Evolutionary conservation across 1,140 invertebrate genomes (phyloP).

Genomic region (Drosophila cardini): DNA sequence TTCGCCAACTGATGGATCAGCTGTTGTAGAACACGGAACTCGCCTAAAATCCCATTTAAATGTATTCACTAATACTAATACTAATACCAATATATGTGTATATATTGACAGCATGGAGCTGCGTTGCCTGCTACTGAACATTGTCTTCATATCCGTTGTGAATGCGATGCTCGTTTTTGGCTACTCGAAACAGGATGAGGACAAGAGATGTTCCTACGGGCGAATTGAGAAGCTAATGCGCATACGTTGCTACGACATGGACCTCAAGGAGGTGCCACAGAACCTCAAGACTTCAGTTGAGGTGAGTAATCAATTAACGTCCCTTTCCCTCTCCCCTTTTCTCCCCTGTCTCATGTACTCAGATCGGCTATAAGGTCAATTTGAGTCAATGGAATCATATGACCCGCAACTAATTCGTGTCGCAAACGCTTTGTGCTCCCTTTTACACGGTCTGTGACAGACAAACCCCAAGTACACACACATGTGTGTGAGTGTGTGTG

Average conservation of each 20-base stretch:
- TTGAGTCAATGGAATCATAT: constrained; percentile 51
- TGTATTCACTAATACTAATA: not conserved
- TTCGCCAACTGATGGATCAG: constrained; percentile 24
- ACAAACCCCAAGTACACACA: constrained; percentile 9
- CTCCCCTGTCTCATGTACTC: not conserved
- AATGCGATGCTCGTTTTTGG: constrained; percentile 62
- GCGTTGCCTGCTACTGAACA: constrained; percentile 63
- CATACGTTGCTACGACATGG: constrained; percentile 85
- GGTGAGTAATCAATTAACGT: constrained; percentile 79
- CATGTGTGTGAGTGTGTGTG: not conserved
- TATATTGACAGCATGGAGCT: constrained; percentile 73
- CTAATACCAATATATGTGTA: constrained; percentile 6
- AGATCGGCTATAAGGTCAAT: constrained; percentile 41
- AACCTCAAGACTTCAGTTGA: constrained; percentile 86
- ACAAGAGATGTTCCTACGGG: constrained; percentile 85
- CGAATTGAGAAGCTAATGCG: constrained; percentile 86
- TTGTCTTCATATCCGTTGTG: constrained; percentile 58
- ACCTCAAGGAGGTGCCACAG: constrained; percentile 86
- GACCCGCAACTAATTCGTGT: constrained; percentile 64
- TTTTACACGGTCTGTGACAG: not conserved
- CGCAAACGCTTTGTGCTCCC: constrained; percentile 5
- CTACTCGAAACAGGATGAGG: constrained; percentile 57
- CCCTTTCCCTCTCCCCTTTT: too few species aligned
- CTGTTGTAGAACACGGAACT: not conserved
- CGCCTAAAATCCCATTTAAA: not conserved